These are phyloP conservation scores for Sinosuthora webbiana DNA, from an alignment of 2,113 vertebrate species.

Conservation along the genomic window DNA sequence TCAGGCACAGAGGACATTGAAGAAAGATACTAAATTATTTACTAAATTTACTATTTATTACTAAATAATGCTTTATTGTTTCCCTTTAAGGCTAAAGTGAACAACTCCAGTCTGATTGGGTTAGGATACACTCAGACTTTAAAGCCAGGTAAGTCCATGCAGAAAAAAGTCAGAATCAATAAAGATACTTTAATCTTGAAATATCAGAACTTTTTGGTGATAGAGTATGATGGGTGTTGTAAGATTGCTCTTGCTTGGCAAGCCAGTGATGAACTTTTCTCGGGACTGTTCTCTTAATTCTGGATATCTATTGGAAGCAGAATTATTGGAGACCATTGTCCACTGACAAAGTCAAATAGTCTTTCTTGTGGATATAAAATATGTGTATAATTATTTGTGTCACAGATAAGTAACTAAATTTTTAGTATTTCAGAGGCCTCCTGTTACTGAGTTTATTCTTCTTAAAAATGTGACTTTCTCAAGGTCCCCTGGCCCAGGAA, in stretches of 20 bases:
- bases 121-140: conserved; percentile 96
- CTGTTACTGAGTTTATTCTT: background rate
- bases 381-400: background rate
- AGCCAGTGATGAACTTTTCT: background rate
- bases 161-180: background rate
- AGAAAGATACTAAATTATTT: background rate
- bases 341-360: background rate
- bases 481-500: background rate
- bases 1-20: background rate
- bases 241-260: background rate
- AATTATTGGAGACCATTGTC: background rate
- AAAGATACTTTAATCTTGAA: background rate
- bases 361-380: background rate
- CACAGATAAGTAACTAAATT: background rate
- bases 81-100: conserved; percentile 91
- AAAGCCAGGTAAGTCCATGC: conserved; percentile 86
- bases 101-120: conserved; percentile 96
- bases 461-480: background rate
- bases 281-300: background rate
- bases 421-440: background rate
- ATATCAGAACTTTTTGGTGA: background rate
- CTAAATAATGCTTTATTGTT: background rate
- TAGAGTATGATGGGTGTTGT: background rate
- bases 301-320: background rate
- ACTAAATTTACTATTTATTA: background rate